Conservation (phyloP, 2,797 vertebrate species). For the Halcyon badia region DNA sequence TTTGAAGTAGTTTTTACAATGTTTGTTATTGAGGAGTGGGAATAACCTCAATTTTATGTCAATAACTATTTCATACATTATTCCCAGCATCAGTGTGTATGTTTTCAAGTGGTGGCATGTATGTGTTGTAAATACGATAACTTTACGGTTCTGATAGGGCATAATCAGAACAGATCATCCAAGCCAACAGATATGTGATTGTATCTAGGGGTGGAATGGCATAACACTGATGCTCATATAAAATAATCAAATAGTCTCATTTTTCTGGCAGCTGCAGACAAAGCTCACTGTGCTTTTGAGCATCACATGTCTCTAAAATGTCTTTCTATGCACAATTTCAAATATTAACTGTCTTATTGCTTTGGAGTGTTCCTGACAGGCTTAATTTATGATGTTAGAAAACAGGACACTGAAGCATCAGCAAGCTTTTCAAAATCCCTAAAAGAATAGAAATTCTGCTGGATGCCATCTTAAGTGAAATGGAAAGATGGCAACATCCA, state of each 20-base stretch:
- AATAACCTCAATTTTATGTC: neutral
- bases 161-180: neutral
- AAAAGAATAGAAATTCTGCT: neutral
- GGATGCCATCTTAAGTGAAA: neutral
- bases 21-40: neutral
- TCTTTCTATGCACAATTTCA: neutral
- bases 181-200: neutral
- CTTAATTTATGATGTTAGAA: neutral
- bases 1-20: neutral
- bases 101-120: neutral
- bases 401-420: neutral
- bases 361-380: neutral
- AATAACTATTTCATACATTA: neutral
- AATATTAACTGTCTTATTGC: neutral
- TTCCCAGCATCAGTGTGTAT: neutral
- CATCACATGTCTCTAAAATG: neutral
- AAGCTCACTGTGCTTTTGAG: neutral
- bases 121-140: neutral
- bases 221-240: neutral
- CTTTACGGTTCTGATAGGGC: neutral
- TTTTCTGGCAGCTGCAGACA: conserved; percentile 6
- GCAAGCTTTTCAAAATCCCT: neutral
- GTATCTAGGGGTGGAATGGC: neutral
- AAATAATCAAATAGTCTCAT: neutral
- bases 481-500: neutral